Conservation (phyloP, 2,888 invertebrate species). For the Barypeithes pellucidus region DNA sequence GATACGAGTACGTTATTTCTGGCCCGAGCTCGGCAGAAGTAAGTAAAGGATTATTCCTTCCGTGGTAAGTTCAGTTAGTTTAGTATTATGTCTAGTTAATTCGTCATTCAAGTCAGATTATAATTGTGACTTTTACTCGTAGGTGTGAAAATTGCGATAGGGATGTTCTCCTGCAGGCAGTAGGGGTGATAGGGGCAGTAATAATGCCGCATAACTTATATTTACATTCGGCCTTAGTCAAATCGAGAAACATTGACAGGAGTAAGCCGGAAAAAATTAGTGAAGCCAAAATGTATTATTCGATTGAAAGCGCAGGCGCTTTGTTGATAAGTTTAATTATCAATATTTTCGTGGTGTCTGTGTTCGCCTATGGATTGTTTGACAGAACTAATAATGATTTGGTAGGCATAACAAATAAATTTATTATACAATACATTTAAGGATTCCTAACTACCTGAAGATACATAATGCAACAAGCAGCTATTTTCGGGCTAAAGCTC, state of each 20-base stretch:
- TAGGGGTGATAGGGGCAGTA: slow-evolving; percentile 86
- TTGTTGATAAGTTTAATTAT: slow-evolving; percentile 87
- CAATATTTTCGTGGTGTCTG: slow-evolving; percentile 89
- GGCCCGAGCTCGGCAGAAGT: slow-evolving; percentile 81
- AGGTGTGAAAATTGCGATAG: slow-evolving; percentile 79
- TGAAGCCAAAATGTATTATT: slow-evolving; percentile 90
- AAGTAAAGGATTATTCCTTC: slow-evolving; percentile 83
- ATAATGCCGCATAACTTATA: slow-evolving; percentile 96
- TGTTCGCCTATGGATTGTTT: slow-evolving; percentile 88
- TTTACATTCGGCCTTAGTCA: slow-evolving; percentile 90
- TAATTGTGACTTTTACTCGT: slow-evolving; percentile 2
- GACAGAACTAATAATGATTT: slow-evolving; percentile 80
- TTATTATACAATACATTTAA: too few relatives aligned
- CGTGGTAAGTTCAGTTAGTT: slow-evolving; percentile 71
- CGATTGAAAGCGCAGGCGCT: slow-evolving; percentile 84
- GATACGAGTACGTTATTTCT: slow-evolving; percentile 86
- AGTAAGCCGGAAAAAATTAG: slow-evolving; percentile 78
- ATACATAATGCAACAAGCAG: too few relatives aligned
- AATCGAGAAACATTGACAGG: slow-evolving; percentile 87
- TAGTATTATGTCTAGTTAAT: too few relatives aligned
- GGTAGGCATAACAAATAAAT: slow-evolving; percentile 69
- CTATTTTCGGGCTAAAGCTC: too few relatives aligned
- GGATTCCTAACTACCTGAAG: too few relatives aligned
- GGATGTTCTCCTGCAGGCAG: slow-evolving; percentile 79
- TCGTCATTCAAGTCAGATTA: too few relatives aligned